Evolutionary conservation across 2,797 vertebrate species (phyloP).

Genomic region (Crocodylus rhombifer): DNA sequence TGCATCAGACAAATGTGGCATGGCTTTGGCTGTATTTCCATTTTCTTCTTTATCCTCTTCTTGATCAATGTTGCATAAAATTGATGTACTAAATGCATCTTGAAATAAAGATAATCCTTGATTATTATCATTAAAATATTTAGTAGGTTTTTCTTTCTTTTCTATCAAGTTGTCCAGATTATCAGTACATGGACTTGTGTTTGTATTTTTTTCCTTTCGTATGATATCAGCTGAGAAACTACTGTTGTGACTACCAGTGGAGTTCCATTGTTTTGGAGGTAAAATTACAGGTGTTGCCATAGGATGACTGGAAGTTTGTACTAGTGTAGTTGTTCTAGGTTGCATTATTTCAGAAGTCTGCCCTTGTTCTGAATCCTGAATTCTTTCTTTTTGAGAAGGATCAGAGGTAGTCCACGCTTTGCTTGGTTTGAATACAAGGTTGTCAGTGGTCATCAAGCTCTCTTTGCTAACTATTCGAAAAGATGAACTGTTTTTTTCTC

Average conservation of each 20-base stretch:
- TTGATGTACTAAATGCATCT: conserved; percentile 23
- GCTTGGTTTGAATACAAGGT: conserved; percentile 57
- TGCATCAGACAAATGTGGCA: conserved; percentile 32
- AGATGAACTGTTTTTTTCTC: conserved; percentile 20
- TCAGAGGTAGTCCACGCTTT: conserved; percentile 67
- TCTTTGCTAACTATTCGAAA: conserved; percentile 3
- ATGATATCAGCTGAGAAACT: conserved; percentile 64
- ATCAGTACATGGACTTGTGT: conserved; percentile 67
- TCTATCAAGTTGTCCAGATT: conserved; percentile 51
- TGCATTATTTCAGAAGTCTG: conserved; percentile 75
- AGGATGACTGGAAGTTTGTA: conserved; percentile 71
- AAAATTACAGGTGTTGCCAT: conserved; percentile 73
- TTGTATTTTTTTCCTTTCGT: conserved; percentile 56
- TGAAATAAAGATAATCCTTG: conserved; percentile 68
- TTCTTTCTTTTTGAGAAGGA: conserved; percentile 62
- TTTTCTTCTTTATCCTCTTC: conserved; percentile 58
- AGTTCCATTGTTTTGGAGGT: conserved; percentile 74
- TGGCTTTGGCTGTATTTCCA: conserved; percentile 46
- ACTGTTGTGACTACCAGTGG: conserved; percentile 59
- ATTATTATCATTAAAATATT: conserved; percentile 53
- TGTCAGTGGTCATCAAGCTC: not conserved
- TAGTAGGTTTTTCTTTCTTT: conserved; percentile 73
- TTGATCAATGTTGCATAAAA: conserved; percentile 33
- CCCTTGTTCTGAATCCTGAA: conserved; percentile 72
- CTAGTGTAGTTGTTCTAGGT: conserved; percentile 61